Base-by-base conservation (phyloP, 2,113 vertebrate species). In the Labeo catla region DNA sequence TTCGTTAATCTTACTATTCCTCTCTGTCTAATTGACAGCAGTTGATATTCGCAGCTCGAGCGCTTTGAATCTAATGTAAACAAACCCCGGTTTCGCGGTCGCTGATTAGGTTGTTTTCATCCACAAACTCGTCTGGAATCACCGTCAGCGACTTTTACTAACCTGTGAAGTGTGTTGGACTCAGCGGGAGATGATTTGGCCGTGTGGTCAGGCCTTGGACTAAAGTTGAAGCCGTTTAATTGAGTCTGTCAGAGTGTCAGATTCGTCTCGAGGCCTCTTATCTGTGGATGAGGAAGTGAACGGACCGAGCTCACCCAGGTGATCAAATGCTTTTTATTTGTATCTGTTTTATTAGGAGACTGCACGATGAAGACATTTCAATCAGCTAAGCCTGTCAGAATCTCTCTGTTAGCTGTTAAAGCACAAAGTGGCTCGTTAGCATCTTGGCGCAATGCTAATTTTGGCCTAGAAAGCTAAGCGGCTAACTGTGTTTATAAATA, bases 261-360 rank as follows among this genome's bases (percentile, higher is more conserved):
- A n/a, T 59, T 84, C 82, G 91, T 92, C 92, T 86, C 93, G 92
- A 93, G 93, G 93, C 94, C 94, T 70, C 43, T 16, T 15, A 73
- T 59, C 82, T 93, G 93, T 93, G 94, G 92, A 94, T 93, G 94
- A 94, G 92, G 88, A 88, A 90, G 88, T 93, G 87, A 93, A 80
- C 8, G 12, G 54, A 84, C 47, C 0, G 47, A 84, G 61, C 85
- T 81, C 59, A 89, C 89, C 90, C 94, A 94, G 94, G 95, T 95
- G 66, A 87, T 12, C 23, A 23, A 21, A 57, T 4, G 2, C 21
- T 23, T 16, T 78, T 83, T 4, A n/a, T 1, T 45, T 11, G 6
- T 28, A 19, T 76, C 0, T 4, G 5, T n/a, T 49, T 73, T 45
- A 70, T 21, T 34, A n/a, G 9, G n/a, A 34, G 9, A 39, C 28